Evolutionary conservation across 2,888 invertebrate genomes (phyloP), one percentile per base, ranked within the genome.

Genomic region (Deilephila porcellus): DNA sequence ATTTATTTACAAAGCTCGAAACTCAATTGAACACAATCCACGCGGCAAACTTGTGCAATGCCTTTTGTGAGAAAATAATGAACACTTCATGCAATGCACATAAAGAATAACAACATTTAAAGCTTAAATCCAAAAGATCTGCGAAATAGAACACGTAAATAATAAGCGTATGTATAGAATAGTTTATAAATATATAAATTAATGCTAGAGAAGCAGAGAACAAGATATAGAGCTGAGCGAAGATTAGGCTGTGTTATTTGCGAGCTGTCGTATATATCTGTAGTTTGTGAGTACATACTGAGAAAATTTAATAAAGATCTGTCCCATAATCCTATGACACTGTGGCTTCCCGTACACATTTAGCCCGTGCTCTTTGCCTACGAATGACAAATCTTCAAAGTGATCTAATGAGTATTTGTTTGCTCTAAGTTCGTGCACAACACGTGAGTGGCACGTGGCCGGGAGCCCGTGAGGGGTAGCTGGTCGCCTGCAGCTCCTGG

Each of bases 221-320:
- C 85, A 90, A 91, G 90, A 92, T 89, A 91, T 83, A 91, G 89
- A 91, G 88, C 89, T 91, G 91, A 91, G 93, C 92, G 85, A 86
- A 90, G 89, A 94, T 94, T 94, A 94, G 94, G 94, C 94, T 83
- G 88, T 91, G 93, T 94, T 94, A 94, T 92, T 93, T 88, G 94
- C 94, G 90, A 91, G 91, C 90, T 88, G 88, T 88, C 88, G 87
- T 82, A 80, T 80, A 76, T 79, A 81, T 85, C 77, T 85, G 86
- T 86, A 83, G 84, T 88, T 80, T 88, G 86, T 88, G 81, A 86
- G 83, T 88, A 87, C 81, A 86, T 83, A 81, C 79, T 82, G 77
- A 79, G 78, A 81, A 79, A 85, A 77, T 76, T 79, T 79, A 82
- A 82, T 81, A 81, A 83, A 83, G 84, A 82, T 85, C 84, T 85